phyloP scores from a whole-genome alignment of 2,797 vertebrate genomes.

The Thripadectes ignobilis region DNA sequence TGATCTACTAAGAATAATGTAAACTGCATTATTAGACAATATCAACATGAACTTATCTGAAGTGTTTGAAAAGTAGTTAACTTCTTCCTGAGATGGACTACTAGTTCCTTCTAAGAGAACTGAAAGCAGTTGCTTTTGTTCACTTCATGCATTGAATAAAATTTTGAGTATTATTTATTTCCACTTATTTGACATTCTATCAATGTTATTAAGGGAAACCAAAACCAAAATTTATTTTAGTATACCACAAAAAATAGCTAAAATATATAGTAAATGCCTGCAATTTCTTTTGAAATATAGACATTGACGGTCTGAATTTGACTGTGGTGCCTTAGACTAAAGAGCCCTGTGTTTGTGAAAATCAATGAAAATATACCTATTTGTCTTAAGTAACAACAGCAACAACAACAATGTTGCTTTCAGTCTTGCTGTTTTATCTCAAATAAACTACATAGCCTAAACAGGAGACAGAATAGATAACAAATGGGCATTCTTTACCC shows the following conservation, averaged over 20 bases:
- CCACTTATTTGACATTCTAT: background rate
- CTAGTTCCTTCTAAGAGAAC: background rate
- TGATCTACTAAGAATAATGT: background rate
- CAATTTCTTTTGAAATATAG: background rate
- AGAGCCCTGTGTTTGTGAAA: background rate
- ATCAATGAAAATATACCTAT: background rate
- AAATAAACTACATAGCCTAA: constrained; percentile 26
- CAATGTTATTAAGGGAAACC: background rate
- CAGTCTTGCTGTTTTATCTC: background rate
- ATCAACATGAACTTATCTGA: background rate
- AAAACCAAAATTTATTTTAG: background rate
- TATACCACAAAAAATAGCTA: background rate
- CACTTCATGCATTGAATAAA: background rate
- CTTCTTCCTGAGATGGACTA: background rate
- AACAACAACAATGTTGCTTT: background rate
- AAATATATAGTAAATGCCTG: background rate
- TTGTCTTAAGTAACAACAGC: background rate
- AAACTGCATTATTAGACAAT: background rate
- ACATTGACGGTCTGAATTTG: background rate
- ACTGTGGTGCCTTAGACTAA: background rate
- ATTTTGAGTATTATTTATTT: background rate
- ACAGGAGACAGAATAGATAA: constrained; percentile 42
- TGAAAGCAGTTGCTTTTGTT: background rate
- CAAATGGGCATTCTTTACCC: constrained; percentile 39
- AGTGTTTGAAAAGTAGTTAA: background rate